Base-by-base conservation (phyloP, 2,113 vertebrate species). In the Haemorhous mexicanus region DNA sequence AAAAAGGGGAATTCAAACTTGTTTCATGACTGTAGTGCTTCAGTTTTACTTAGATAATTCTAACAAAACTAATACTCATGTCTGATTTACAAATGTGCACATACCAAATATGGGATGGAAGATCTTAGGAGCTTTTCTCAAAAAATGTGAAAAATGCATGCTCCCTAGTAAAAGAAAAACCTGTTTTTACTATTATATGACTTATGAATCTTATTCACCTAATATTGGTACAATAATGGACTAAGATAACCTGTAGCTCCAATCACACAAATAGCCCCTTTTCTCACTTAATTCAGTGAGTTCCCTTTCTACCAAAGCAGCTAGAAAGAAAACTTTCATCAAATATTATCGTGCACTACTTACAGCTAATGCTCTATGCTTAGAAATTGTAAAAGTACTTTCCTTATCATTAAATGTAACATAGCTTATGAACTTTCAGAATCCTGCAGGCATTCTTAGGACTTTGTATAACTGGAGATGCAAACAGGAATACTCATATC, bases 11-110 rank as follows among this genome's bases (percentile, higher is more conserved):
- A 91, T 59, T 80, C 68, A 70, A 52, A 66, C 61, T 93, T 88
- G 63, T 85, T 89, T 94, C 59, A 74, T 72, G 61, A 83, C 72
- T 63, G 28, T 24, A 16, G 49, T 64, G 49, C 73, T 93, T 90
- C 80, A 78, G 84, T 83, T 94, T 90, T 85, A 73, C 91, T 91
- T 46, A 76, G 82, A 44, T 83, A 89, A 89, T 53, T 89, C 56
- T 82, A 89, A 94, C 62, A 82, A 68, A 92, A 84, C 58, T 75
- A 87, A 94, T 74, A 86, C 49, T 96, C 83, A 49, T 59, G 85
- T 58, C 68, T 55, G 47, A 86, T 80, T 83, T 80, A 70, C 55
- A 52, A 70, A 90, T 67, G 67, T 59, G 76, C 39, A 62, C 35
- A 43, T 63, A 83, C 26, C 3, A 5, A 86, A 58, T 19, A 47